Percentiles rank a stretch among this genome's conserved stretches.
These are phyloP conservation scores for Rhingia campestris DNA, from an alignment of 2,888 invertebrate species.

Conservation along the genomic window DNA sequence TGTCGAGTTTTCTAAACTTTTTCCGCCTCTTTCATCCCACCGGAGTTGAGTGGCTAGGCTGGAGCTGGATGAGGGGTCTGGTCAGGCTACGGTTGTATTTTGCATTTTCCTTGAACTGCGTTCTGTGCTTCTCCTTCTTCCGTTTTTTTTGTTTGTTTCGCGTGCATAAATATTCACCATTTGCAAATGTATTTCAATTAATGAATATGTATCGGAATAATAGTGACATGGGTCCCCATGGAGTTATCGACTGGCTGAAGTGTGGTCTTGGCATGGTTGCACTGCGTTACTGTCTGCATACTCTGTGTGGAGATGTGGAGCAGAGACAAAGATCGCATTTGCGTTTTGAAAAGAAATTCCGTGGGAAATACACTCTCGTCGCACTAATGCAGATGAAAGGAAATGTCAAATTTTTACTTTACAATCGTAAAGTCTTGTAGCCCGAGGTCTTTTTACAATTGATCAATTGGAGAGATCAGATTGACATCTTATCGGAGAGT, in stretches of 20 bases:
- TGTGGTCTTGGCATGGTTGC: slow-evolving; percentile 47
- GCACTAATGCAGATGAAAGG: slow-evolving; percentile 64
- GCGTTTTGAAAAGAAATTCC: slow-evolving; percentile 64
- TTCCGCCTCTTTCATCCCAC: slow-evolving; percentile 28
- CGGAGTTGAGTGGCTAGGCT: background rate
- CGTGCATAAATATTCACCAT: slow-evolving; percentile 73
- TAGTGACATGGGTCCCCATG: slow-evolving; percentile 71
- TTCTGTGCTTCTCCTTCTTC: slow-evolving; percentile 11
- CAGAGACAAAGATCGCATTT: slow-evolving; percentile 57
- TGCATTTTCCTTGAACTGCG: slow-evolving; percentile 40
- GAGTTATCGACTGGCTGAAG: slow-evolving; percentile 63
- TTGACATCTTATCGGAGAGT: slow-evolving; percentile 44
- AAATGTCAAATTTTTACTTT: slow-evolving; percentile 71
- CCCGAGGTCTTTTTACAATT: slow-evolving; percentile 32
- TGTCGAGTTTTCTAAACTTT: slow-evolving; percentile 43
- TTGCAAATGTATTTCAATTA: slow-evolving; percentile 73
- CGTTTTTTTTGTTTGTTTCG: slow-evolving; percentile 41
- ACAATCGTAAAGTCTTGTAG: slow-evolving; percentile 66
- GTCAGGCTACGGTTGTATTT: slow-evolving; percentile 1
- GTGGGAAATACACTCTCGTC: slow-evolving; percentile 56
- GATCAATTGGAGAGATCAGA: slow-evolving; percentile 43
- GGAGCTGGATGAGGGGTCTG: background rate
- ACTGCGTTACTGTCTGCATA: background rate
- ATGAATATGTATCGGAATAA: slow-evolving; percentile 74
- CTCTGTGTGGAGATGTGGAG: slow-evolving; percentile 22